Base-by-base conservation (phyloP, 2,888 invertebrate species). In the Trachelus tabidus region DNA sequence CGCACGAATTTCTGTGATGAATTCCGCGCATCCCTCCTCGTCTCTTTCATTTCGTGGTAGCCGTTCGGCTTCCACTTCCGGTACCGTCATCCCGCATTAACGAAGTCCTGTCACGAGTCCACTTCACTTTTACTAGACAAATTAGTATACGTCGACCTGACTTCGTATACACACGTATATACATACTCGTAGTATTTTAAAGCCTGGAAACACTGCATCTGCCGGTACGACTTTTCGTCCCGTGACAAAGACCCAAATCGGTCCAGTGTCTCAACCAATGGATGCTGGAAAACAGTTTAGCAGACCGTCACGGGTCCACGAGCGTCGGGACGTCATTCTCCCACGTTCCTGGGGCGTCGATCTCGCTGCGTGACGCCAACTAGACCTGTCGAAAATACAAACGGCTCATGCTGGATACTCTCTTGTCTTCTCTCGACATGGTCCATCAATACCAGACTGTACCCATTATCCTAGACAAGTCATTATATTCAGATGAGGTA, bases 331-430 rank as follows among this genome's bases (percentile, higher is more conserved):
- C 56, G 56, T 56, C 23, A 9, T 23, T 56, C 56, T 56, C 56
- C 56, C 56, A 56, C 56, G 56, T 56, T 56, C 56, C 56, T 23
- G 9, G 78, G 81, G 83, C 85, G 84, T 85, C 86, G 81, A 79
- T 85, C 85, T 85, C 85, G 75, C 85, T 83, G 85, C 86, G 85
- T 86, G 85, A 76, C 83, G 33, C 83, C 85, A 83, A 81, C 85
- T 83, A 77, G 82, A 78, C 81, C 82, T 83, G 85, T 83, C 56
- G 84, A 81, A 81, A 81, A 84, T 85, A 85, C 85, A 84, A 56
- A 56, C 23, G 56, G 23, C 23, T 56, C 23, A 6, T 56, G 9
- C 23, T 9, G 9, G 56, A 56, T 73, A 78, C 81, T 82, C 78
- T 79, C 81, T 81, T 82, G 81, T 81, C 84, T 80, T 33, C 73